Conservation (phyloP, 2,113 vertebrate species). For the Dasyurus viverrinus region DNA sequence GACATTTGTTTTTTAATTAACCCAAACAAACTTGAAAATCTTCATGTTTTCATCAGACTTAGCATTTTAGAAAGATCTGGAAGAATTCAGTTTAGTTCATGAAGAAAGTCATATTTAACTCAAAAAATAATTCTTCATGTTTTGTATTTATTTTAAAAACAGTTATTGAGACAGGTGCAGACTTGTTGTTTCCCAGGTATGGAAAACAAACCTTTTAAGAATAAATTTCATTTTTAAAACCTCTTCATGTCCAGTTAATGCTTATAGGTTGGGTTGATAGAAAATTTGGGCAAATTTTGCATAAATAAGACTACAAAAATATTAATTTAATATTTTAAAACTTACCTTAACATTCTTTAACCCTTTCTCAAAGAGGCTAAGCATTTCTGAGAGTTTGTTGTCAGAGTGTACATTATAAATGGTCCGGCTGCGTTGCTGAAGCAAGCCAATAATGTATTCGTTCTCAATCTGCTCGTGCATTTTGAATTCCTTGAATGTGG, state of each 20-base stretch:
- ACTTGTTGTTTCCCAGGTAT: not conserved
- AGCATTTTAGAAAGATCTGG: not conserved
- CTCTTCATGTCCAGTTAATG: not conserved
- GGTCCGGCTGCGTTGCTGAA: conserved; percentile 95
- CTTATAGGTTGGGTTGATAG: not conserved
- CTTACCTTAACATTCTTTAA: conserved; percentile 95
- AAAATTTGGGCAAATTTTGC: not conserved
- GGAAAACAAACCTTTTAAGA: not conserved
- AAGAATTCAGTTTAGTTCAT: not conserved
- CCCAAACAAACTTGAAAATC: not conserved
- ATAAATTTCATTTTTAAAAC: not conserved
- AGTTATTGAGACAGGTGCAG: not conserved
- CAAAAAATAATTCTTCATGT: not conserved
- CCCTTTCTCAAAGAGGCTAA: conserved; percentile 97
- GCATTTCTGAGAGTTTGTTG: conserved; percentile 99
- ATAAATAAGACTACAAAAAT: not conserved
- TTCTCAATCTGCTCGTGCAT: conserved; percentile 99
- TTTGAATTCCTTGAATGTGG: conserved; percentile 98
- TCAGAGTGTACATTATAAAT: conserved; percentile 97
- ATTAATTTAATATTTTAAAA: not conserved
- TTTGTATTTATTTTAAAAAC: not conserved
- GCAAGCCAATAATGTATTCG: conserved; percentile 95
- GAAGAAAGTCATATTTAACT: not conserved
- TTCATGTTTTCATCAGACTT: not conserved
- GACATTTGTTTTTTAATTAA: not conserved